Conservation (phyloP, 2,888 invertebrate species). For the Pyralis farinalis region DNA sequence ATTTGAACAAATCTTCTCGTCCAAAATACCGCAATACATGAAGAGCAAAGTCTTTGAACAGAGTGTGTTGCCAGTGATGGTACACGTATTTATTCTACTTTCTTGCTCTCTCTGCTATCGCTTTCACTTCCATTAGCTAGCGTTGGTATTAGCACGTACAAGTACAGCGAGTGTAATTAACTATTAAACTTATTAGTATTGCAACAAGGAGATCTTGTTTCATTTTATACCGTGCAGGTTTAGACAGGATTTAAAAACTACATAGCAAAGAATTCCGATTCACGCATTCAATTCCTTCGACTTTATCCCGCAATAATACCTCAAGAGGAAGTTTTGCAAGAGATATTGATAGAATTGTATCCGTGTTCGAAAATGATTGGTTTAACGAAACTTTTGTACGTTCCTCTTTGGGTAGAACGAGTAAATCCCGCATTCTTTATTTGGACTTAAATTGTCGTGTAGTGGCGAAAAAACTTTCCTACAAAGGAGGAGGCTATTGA, state of each 20-base stretch:
- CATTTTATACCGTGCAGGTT: slow-evolving; percentile 6
- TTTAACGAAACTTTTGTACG: slow-evolving; percentile 16
- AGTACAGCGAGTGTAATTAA: too few relatives aligned
- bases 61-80: too few relatives aligned
- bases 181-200: too few relatives aligned
- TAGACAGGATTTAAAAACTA: slow-evolving; percentile 15
- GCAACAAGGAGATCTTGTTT: too few relatives aligned
- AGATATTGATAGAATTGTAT: slow-evolving; percentile 20
- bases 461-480: slow-evolving; percentile 6
- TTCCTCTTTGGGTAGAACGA: slow-evolving; percentile 4
- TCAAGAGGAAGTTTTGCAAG: slow-evolving; percentile 9
- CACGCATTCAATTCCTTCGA: slow-evolving; percentile 11
- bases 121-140: too few relatives aligned
- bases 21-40: too few relatives aligned
- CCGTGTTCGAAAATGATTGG: slow-evolving; percentile 19
- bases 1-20: too few relatives aligned
- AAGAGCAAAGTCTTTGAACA: too few relatives aligned
- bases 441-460: slow-evolving; percentile 9
- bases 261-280: slow-evolving; percentile 5
- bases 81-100: too few relatives aligned
- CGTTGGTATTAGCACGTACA: too few relatives aligned
- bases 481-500: slow-evolving; percentile 2
- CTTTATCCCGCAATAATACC: slow-evolving; percentile 14
- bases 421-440: slow-evolving; percentile 7
- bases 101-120: too few relatives aligned